Evolutionary conservation across 2,113 vertebrate species (phyloP).

Genomic region (Macaca nemestrina): DNA sequence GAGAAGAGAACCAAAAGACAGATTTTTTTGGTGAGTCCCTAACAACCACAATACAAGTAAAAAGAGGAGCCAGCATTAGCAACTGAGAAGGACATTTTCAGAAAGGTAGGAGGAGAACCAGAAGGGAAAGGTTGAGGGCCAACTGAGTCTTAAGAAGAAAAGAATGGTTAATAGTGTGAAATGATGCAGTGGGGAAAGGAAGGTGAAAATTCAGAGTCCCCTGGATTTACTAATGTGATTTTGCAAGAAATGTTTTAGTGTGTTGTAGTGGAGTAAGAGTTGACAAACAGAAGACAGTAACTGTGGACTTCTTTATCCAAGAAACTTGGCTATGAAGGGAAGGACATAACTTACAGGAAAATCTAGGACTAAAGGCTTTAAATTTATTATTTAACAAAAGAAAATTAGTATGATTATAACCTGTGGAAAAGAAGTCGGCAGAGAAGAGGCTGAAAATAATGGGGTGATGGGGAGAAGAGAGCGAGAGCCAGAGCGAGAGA

Average conservation of each 20-base stretch:
- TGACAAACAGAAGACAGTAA: background rate
- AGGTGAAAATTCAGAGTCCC: background rate
- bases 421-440: background rate
- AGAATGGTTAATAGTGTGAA: background rate
- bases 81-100: background rate
- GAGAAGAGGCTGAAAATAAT: conserved; percentile 10
- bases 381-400: background rate
- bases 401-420: background rate
- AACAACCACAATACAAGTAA: background rate
- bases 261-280: background rate
- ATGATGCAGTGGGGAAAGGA: background rate
- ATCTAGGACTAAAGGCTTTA: background rate
- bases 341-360: background rate
- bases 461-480: background rate
- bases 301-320: background rate
- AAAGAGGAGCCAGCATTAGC: background rate
- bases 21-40: background rate
- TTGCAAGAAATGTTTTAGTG: background rate
- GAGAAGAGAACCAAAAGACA: background rate
- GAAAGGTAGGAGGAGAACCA: background rate
- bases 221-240: background rate
- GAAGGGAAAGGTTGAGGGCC: background rate
- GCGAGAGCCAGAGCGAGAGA: background rate
- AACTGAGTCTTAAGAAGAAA: background rate
- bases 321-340: background rate